Evolutionary conservation across 2,797 vertebrate species (phyloP).

Genomic region (Poecilia picta): DNA sequence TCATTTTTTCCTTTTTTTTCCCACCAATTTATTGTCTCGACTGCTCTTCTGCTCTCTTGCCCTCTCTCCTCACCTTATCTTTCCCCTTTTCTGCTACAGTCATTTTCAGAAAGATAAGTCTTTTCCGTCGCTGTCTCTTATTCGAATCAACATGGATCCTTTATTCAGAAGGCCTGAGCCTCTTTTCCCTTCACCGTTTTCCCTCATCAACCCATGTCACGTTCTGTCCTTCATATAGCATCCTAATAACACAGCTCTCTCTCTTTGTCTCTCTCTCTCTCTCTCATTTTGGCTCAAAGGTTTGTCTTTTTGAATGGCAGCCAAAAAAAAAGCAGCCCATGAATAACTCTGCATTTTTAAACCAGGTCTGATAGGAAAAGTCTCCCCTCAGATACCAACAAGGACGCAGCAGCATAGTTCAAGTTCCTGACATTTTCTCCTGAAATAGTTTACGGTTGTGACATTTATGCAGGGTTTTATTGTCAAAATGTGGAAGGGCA

Average conservation of each 20-base stretch:
- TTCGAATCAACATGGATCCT: slow-evolving; percentile 11
- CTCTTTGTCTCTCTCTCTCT: not conserved
- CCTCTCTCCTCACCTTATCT: not conserved
- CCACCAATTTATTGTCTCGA: not conserved
- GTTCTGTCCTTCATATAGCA: slow-evolving; percentile 14
- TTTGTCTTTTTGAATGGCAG: slow-evolving; percentile 30
- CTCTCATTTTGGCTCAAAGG: slow-evolving; percentile 3
- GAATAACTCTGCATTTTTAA: slow-evolving; percentile 30
- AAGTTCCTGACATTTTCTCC: slow-evolving; percentile 2
- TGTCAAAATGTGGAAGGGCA: slow-evolving; percentile 20
- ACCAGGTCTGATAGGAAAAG: not conserved
- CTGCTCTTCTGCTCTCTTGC: slow-evolving; percentile 2
- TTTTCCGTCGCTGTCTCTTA: slow-evolving; percentile 5
- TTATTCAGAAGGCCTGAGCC: slow-evolving; percentile 16
- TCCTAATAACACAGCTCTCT: slow-evolving; percentile 9
- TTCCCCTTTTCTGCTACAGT: not conserved
- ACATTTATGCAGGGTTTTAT: slow-evolving; percentile 31
- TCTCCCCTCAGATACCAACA: not conserved
- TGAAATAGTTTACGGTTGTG: slow-evolving; percentile 27
- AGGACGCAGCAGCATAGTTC: not conserved
- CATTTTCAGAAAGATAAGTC: not conserved
- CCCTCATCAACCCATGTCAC: slow-evolving; percentile 8
- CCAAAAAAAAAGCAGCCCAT: slow-evolving; percentile 33
- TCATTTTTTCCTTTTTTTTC: slow-evolving; percentile 1
- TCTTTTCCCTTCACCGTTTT: slow-evolving; percentile 21